Percentiles rank a stretch among this genome's conserved stretches.
Conservation (phyloP, 2,888 invertebrate genomes). For the Clusia tigrina region DNA sequence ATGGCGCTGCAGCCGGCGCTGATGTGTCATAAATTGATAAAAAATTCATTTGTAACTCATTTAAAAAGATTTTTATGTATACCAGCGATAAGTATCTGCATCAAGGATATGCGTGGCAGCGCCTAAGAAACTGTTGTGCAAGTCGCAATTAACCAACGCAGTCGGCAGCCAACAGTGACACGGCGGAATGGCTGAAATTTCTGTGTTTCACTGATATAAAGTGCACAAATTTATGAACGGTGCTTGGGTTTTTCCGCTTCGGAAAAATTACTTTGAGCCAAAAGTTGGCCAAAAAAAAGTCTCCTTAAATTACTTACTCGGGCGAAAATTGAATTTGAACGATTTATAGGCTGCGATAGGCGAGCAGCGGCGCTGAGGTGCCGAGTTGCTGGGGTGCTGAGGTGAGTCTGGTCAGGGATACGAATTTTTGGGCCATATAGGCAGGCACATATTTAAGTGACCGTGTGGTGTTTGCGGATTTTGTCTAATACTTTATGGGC, state of each 20-base stretch:
- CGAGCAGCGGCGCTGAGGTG: background rate
- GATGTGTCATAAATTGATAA: background rate
- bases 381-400: too few species aligned
- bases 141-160: background rate
- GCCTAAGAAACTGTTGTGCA: background rate
- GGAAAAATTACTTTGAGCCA: background rate
- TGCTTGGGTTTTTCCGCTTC: background rate
- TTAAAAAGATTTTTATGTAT: background rate
- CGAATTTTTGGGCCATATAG: too few species aligned
- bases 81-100: slow-evolving; percentile 9
- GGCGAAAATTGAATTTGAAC: slow-evolving; percentile 12
- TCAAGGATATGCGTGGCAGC: slow-evolving; percentile 3
- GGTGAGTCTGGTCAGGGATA: too few species aligned
- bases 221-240: background rate
- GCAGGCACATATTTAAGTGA: too few species aligned
- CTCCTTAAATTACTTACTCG: background rate
- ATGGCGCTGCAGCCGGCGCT: too few species aligned
- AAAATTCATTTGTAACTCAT: background rate
- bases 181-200: background rate
- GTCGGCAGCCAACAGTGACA: background rate
- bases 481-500: too few species aligned
- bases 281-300: background rate
- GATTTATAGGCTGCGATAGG: slow-evolving; percentile 6
- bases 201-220: background rate
- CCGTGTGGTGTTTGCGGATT: too few species aligned